These are phyloP conservation scores for Spondyliosoma cantharus DNA, from an alignment of 2,797 vertebrate genomes.

Conservation along the genomic window DNA sequence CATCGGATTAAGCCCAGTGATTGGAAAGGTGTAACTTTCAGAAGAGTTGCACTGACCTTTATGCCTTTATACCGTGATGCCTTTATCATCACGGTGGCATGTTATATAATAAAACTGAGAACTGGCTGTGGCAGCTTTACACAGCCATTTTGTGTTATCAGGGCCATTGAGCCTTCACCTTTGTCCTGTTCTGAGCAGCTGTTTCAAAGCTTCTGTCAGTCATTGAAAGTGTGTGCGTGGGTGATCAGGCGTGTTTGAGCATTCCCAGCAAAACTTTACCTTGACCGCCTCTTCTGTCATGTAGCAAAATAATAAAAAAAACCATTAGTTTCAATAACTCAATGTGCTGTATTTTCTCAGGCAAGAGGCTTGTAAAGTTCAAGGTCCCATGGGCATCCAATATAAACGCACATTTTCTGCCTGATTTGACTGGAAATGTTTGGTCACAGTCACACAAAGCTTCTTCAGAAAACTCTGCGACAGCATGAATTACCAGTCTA, in stretches of 20 bases:
- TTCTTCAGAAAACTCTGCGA: not conserved
- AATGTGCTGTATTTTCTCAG: not conserved
- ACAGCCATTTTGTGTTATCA: constrained; percentile 40
- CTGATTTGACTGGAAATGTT: constrained; percentile 23
- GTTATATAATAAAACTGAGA: constrained; percentile 44
- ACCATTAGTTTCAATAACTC: not conserved
- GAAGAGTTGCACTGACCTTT: constrained; percentile 22
- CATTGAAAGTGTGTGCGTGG: not conserved
- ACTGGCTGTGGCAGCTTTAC: constrained; percentile 10
- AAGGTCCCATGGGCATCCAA: constrained; percentile 6
- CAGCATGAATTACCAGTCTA: not conserved
- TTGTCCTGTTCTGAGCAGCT: constrained; percentile 43
- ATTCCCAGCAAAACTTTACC: not conserved
- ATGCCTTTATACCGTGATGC: not conserved
- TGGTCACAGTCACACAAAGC: constrained; percentile 14
- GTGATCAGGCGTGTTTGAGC: not conserved
- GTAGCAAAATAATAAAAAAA: not conserved
- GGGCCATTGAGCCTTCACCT: constrained; percentile 56
- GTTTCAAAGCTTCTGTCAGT: constrained; percentile 6
- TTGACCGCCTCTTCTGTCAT: not conserved
- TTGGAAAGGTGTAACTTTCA: too few relatives aligned
- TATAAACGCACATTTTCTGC: constrained; percentile 8
- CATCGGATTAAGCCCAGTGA: too few relatives aligned
- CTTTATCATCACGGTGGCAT: constrained; percentile 36
- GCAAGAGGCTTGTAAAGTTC: constrained; percentile 4